phyloP scores from a whole-genome alignment of 2,113 vertebrate genomes.

The Pelecanus crispus region DNA sequence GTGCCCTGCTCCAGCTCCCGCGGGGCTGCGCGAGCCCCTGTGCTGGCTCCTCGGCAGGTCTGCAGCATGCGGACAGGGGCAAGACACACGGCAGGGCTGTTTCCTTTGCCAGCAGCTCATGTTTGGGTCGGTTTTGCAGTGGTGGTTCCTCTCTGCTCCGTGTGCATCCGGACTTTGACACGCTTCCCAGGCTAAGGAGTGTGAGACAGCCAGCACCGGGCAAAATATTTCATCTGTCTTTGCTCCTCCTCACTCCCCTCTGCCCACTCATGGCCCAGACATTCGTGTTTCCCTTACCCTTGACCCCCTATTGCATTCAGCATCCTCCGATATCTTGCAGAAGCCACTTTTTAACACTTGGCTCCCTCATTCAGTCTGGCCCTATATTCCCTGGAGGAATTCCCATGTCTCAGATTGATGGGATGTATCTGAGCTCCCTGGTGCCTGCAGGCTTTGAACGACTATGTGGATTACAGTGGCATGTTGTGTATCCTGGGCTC shows the following conservation, averaged over 20 bases:
- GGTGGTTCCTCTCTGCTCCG: not conserved
- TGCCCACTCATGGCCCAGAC: not conserved
- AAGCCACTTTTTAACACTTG: not conserved
- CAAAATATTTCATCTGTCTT: not conserved
- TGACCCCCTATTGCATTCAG: not conserved
- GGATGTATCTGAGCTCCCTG: not conserved
- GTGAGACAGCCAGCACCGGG: not conserved
- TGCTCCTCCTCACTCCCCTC: not conserved
- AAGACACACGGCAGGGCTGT: not conserved
- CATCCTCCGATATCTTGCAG: not conserved
- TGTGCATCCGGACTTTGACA: not conserved
- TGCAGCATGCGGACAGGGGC: not conserved
- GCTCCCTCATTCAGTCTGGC: not conserved
- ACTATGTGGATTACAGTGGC: not conserved
- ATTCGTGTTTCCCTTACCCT: not conserved
- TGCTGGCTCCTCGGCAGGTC: accelerated
- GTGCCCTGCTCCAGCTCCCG: not conserved
- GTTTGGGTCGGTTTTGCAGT: not conserved
- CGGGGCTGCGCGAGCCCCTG: not conserved
- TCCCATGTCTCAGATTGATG: not conserved
- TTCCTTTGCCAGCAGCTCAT: not conserved
- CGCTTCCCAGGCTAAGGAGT: not conserved
- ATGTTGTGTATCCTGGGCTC: not conserved
- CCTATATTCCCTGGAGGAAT: not conserved
- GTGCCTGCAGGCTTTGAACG: not conserved